Conservation (phyloP, 2,113 vertebrate genomes). For the Tiliqua scincoides region DNA sequence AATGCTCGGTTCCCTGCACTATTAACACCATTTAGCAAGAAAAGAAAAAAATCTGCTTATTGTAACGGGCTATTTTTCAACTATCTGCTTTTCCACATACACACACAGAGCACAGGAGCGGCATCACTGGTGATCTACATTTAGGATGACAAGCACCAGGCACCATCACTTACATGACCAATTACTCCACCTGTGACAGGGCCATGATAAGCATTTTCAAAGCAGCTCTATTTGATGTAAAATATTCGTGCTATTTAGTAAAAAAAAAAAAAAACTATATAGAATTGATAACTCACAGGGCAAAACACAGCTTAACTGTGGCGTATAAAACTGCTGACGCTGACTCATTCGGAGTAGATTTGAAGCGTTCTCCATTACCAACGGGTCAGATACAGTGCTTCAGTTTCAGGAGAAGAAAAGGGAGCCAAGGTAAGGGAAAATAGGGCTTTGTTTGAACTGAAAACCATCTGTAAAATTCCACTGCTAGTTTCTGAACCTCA, state of each 20-base stretch:
- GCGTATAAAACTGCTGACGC: slow-evolving; percentile 31
- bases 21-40: too few species aligned
- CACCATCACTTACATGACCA: neutral
- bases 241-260: slow-evolving; percentile 17
- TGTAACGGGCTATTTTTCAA: too few species aligned
- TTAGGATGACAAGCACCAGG: neutral
- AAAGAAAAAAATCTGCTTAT: too few species aligned
- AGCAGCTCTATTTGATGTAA: neutral
- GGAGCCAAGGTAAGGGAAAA: neutral
- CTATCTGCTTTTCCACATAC: too few species aligned
- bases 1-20: too few species aligned
- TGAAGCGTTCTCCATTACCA: slow-evolving; percentile 33
- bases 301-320: slow-evolving; percentile 15
- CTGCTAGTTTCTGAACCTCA: neutral
- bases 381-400: neutral
- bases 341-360: slow-evolving; percentile 27
- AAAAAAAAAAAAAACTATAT: neutral
- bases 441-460: neutral
- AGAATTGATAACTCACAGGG: too few species aligned
- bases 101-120: neutral
- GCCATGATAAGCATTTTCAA: neutral
- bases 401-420: slow-evolving; percentile 17
- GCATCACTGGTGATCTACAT: neutral
- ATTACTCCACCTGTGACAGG: neutral
- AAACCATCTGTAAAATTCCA: neutral